phyloP scores from a whole-genome alignment of 2,888 invertebrate genomes.

The Heliconius ethilla region DNA sequence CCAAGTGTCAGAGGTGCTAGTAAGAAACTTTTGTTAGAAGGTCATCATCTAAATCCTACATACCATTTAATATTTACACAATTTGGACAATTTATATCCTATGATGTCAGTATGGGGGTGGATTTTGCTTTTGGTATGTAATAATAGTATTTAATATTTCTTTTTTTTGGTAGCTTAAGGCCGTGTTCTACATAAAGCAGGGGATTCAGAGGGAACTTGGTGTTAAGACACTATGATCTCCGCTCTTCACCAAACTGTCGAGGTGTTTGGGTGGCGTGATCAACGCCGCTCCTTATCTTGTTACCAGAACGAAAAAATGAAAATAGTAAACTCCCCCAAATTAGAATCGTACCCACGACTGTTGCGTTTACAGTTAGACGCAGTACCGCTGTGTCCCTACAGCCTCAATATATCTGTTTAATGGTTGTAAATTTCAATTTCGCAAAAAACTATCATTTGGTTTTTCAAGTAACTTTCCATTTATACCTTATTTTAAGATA shows the following conservation, averaged over 20 bases:
- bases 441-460: too few relatives aligned
- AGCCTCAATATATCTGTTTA: neutral
- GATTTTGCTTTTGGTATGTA: conserved; percentile 84
- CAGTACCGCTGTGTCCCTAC: neutral
- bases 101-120: conserved; percentile 88
- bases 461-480: neutral
- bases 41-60: conserved; percentile 82
- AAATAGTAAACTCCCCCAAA: neutral
- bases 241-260: neutral
- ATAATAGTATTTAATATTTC: neutral
- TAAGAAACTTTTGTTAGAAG: conserved; percentile 81
- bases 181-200: neutral
- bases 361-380: too few relatives aligned
- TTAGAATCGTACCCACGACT: neutral
- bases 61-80: conserved; percentile 88
- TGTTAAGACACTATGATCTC: neutral
- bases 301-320: neutral
- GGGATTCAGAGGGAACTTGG: neutral
- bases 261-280: neutral
- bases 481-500: neutral
- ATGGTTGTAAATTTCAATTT: too few relatives aligned
- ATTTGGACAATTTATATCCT: conserved; percentile 90
- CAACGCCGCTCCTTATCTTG: neutral
- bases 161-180: neutral
- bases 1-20: conserved; percentile 87